These are phyloP conservation scores for Coptotermes formosanus DNA, from an alignment of 1,140 invertebrate species.

Conservation along the genomic window DNA sequence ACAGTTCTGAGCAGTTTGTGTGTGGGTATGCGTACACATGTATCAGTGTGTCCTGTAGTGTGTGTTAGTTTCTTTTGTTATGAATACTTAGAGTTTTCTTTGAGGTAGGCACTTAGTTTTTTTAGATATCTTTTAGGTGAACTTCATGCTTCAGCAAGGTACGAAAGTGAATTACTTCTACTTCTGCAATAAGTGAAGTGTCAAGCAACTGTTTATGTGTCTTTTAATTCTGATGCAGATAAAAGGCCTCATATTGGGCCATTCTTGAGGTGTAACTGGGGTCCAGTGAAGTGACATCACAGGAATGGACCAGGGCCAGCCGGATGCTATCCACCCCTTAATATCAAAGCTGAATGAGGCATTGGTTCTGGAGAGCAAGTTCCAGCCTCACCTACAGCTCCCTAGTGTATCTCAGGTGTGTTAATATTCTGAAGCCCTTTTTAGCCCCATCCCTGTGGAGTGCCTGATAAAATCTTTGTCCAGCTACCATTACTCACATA, in stretches of 20 bases:
- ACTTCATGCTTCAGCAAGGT: too few species aligned
- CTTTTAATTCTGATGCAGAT: background rate
- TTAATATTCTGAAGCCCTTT: background rate
- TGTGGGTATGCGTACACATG: too few species aligned
- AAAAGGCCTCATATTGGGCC: slow-evolving; percentile 33
- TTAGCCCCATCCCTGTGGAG: background rate
- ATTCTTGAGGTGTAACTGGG: slow-evolving; percentile 36
- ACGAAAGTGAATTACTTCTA: too few species aligned
- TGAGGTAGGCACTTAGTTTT: too few species aligned
- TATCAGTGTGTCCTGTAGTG: too few species aligned
- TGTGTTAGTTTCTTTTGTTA: too few species aligned
- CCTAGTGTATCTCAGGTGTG: slow-evolving; percentile 39
- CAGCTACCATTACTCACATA: background rate
- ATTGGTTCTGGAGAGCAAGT: slow-evolving; percentile 40
- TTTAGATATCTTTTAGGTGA: too few species aligned
- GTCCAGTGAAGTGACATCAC: slow-evolving; percentile 33
- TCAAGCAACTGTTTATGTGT: too few species aligned
- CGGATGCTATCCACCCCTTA: slow-evolving; percentile 36
- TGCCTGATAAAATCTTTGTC: background rate
- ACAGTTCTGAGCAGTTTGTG: too few species aligned
- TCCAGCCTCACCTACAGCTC: slow-evolving; percentile 40
- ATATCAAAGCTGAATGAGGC: slow-evolving; percentile 39
- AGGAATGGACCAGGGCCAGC: slow-evolving; percentile 35
- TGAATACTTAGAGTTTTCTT: too few species aligned
- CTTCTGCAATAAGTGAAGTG: too few species aligned